A percentile compares a stretch with the other conserved stretches of the same genome.
Evolutionary conservation across 1,140 invertebrate genomes (phyloP).

Genomic region (Drosophila nebulosa): DNA sequence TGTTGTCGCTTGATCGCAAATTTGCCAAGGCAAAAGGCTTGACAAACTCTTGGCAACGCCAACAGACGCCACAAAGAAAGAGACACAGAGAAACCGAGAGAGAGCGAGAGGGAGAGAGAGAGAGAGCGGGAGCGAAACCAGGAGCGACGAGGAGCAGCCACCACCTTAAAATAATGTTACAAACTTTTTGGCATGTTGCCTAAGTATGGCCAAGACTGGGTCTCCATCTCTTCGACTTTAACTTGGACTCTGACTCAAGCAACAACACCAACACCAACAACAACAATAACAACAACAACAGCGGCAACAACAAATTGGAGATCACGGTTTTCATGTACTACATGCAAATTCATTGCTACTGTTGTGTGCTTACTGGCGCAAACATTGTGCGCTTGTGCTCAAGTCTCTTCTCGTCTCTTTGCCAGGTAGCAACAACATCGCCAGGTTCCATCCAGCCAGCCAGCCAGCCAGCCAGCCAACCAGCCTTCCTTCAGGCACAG

Average conservation of each 20-base stretch:
- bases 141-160: slow-evolving; percentile 46
- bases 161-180: slow-evolving; percentile 77
- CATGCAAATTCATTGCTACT: slow-evolving; percentile 81
- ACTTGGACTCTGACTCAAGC: slow-evolving; percentile 6
- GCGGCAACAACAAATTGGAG: slow-evolving; percentile 73
- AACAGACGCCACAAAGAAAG: slow-evolving; percentile 1
- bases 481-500: no score
- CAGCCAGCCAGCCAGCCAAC: no score
- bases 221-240: slow-evolving; percentile 22
- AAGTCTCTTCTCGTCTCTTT: background rate
- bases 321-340: slow-evolving; percentile 81
- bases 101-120: background rate
- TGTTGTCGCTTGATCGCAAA: slow-evolving; percentile 78
- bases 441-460: no score
- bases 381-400: slow-evolving; percentile 9
- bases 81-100: background rate
- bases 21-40: slow-evolving; percentile 70
- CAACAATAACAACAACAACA: slow-evolving; percentile 8
- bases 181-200: slow-evolving; percentile 72
- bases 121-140: slow-evolving; percentile 16
- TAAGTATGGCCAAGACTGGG: slow-evolving; percentile 51
- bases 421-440: slow-evolving; percentile 1
- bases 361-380: slow-evolving; percentile 50
- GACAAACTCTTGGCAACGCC: slow-evolving; percentile 58
- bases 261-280: background rate